phyloP scores from a whole-genome alignment of 2,888 invertebrate genomes.

The Steromphala cineraria region DNA sequence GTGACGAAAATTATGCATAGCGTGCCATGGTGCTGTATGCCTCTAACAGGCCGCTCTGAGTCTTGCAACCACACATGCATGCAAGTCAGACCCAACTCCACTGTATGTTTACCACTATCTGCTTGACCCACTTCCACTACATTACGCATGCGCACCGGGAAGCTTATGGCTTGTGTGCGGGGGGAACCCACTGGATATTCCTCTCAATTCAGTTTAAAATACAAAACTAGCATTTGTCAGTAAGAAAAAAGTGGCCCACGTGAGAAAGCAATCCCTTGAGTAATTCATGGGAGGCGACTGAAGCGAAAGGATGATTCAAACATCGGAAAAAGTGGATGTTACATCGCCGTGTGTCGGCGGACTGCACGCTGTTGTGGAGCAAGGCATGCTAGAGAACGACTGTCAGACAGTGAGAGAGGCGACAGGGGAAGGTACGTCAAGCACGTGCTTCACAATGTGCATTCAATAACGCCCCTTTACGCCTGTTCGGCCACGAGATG shows the following conservation, averaged over 20 bases:
- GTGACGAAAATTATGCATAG: too few species aligned
- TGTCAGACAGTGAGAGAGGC: slow-evolving; percentile 32
- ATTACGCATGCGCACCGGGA: slow-evolving; percentile 12
- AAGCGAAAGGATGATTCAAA: slow-evolving; percentile 44
- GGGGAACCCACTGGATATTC: background rate
- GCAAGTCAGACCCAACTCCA: too few species aligned
- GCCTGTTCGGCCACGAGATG: too few species aligned
- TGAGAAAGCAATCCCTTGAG: background rate
- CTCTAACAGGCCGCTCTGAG: too few species aligned
- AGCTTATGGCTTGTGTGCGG: background rate
- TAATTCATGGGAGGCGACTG: background rate
- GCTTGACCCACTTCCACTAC: background rate
- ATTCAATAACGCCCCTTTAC: too few species aligned
- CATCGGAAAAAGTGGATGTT: slow-evolving; percentile 43
- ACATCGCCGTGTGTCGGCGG: slow-evolving; percentile 34
- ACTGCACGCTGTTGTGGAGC: slow-evolving; percentile 30
- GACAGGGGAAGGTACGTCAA: slow-evolving; percentile 33
- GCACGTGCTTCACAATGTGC: background rate
- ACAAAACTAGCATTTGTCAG: background rate
- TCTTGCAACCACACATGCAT: too few species aligned
- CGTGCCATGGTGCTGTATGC: too few species aligned
- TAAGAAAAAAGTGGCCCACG: background rate
- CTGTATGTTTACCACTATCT: slow-evolving; percentile 2
- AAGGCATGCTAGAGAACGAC: slow-evolving; percentile 28
- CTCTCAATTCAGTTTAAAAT: background rate